A percentile compares a stretch with the other conserved stretches of the same genome.
Conservation (phyloP, 2,797 vertebrate genomes). For the Benthosema pterotum region DNA sequence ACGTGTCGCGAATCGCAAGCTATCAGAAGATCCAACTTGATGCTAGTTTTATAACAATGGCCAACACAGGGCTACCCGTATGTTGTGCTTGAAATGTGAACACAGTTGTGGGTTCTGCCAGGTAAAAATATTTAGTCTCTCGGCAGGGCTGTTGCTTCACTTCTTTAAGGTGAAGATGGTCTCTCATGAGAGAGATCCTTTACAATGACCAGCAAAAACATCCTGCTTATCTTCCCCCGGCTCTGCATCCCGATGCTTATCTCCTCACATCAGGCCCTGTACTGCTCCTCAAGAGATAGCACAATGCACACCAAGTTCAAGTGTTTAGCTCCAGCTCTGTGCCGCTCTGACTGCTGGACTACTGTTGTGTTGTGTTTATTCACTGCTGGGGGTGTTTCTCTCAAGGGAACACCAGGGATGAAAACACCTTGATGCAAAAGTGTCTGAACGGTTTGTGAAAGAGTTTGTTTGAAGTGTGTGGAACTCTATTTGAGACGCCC, state of each 20-base stretch:
- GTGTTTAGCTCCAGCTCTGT: constrained; percentile 35
- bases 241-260: constrained; percentile 56
- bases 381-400: constrained; percentile 43
- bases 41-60: constrained; percentile 34
- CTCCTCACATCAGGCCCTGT: constrained; percentile 60
- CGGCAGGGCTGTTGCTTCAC: background rate
- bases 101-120: too few relatives aligned
- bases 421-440: constrained; percentile 56
- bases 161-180: constrained; percentile 55
- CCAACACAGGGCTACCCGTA: constrained; percentile 17
- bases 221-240: constrained; percentile 62
- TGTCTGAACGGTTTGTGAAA: constrained; percentile 38
- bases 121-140: too few relatives aligned
- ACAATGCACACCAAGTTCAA: constrained; percentile 66
- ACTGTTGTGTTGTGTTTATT: constrained; percentile 32
- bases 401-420: constrained; percentile 60
- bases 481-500: constrained; percentile 28
- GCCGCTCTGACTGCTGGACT: background rate
- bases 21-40: background rate
- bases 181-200: constrained; percentile 57
- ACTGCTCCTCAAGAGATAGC: constrained; percentile 50
- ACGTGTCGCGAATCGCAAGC: constrained; percentile 41
- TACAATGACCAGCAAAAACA: constrained; percentile 58
- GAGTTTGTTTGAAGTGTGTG: constrained; percentile 16
- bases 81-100: too few relatives aligned